Base-by-base conservation (phyloP, 2,797 vertebrate species). In the Ficedula albicollis region DNA sequence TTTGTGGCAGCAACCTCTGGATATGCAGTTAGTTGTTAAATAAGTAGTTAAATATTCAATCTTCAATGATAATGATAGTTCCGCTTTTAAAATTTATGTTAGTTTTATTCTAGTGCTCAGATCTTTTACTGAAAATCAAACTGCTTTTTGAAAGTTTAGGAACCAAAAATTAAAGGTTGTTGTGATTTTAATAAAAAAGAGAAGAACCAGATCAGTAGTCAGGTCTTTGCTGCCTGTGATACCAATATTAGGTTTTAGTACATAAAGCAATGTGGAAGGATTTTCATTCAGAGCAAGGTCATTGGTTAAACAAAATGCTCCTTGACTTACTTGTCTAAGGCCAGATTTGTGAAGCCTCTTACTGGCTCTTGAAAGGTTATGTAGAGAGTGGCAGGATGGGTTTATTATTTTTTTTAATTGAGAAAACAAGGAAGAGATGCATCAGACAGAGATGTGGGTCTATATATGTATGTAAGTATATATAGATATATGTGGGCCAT, bases 1-100 rank as follows among this genome's bases (percentile, higher is more conserved):
- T 81, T 85, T 74, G 55, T 89, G 92, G 82, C 66, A 88, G 32
- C 79, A 89, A 12, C 26, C 48, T 52, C 72, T 78, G 72, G 41
- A 68, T 77, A 27, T 8, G 26, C 46, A 82, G 60, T 36, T 54
- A 77, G 41, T 58, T 89, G 69, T 75, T 51, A 69, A 60, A 13
- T 27, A 51, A 76, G 25, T 14, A 23, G 10, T 16, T 75, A 85
- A 62, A 58, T 75, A 51, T 5, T 55, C 60, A 63, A 63, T 62
- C 26, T 56, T 54, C 4, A 7, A 4, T 64, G 27, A 62, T 52
- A 46, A 9, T 34, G 34, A 27, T 27, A 15, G 21, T 39, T 26
- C 34, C 22, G 3, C 23, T 80, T 67, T 8, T 75, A 3, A 11
- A 52, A 49, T 74, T 63, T 41, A 10, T 51, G 11, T 89, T 89